Percentiles rank a stretch among this genome's conserved stretches.
Evolutionary conservation across 2,888 invertebrate species (phyloP).

Genomic region (Blomia tropicalis): DNA sequence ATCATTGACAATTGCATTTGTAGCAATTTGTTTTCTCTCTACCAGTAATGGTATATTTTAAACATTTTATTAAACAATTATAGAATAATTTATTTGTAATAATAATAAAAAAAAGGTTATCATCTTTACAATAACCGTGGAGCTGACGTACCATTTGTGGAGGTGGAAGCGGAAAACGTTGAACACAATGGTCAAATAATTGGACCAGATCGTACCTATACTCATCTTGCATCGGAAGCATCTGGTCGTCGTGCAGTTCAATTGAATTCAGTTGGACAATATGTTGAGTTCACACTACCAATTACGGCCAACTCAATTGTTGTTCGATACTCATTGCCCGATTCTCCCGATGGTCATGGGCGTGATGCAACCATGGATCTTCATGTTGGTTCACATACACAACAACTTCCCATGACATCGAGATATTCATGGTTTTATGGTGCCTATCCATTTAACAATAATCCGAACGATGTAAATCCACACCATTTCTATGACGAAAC

Average conservation of each 20-base stretch:
- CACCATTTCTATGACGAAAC: neutral
- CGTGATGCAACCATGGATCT: neutral
- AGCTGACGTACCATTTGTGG: neutral
- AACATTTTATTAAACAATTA: no score
- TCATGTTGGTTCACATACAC: neutral
- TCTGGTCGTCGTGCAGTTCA: neutral
- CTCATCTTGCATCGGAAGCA: neutral
- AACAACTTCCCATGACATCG: neutral
- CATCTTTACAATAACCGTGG: no score
- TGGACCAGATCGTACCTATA: neutral
- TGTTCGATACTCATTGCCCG: neutral
- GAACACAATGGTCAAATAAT: neutral
- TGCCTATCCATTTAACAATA: slow-evolving; percentile 4
- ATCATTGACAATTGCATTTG: no score
- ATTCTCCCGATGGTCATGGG: neutral
- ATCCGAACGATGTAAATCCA: neutral
- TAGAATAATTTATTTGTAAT: no score
- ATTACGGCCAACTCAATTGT: neutral
- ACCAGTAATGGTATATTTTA: no score
- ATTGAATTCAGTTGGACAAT: neutral
- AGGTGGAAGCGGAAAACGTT: neutral
- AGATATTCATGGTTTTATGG: neutral
- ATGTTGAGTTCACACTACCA: neutral
- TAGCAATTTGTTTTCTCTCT: no score
- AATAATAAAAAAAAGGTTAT: no score